Base-by-base conservation (phyloP, 1,140 invertebrate genomes). In the Lithobius niger region DNA sequence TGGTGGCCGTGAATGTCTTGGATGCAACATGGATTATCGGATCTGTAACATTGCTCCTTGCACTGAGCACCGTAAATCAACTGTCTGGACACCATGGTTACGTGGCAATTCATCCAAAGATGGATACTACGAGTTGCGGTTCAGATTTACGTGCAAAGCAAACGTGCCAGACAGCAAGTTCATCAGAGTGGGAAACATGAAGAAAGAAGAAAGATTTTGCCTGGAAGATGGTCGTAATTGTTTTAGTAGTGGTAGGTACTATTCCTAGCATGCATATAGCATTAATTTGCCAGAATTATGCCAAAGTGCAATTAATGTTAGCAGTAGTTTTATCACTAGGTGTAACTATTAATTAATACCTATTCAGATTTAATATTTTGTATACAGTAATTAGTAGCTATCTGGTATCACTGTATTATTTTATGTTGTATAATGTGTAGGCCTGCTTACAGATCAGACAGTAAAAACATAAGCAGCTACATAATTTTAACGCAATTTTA, bases 61-160 rank as follows among this genome's bases (percentile, higher is more conserved):
- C 59, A 69, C 76, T 0, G 80, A 84, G 60, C 74, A 78, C 13
- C 77, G 77, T 50, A 79, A 79, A 59, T 73, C 79, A 0, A 81
- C 80, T 0, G 66, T 76, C 1, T 89, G 86, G 85, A 86, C 86
- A 0, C 81, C 80, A 0, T 91, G 87, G 86, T 66, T 86, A n/a
- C 57, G 62, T 50, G 62, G 66, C 10, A 77, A 77, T 57, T 47
- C 60, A 1, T 71, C 71, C 1, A 74, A 71, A 47, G 72, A 75
- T 10, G 80, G 78, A 2, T 78, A 80, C 44, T 77, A 78, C 3
- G 84, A 90, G 64, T 81, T 81, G 54, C 75, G 86, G 52, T 88
- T 79, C 60, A 77, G 84, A 54, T 88, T 85, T 62, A 73, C 77
- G 13, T 93, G 88, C 64, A 77, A 79, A 24, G 86, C 85, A 0